Evolutionary conservation across 2,113 vertebrate species (phyloP).

Genomic region (Lanius collurio): DNA sequence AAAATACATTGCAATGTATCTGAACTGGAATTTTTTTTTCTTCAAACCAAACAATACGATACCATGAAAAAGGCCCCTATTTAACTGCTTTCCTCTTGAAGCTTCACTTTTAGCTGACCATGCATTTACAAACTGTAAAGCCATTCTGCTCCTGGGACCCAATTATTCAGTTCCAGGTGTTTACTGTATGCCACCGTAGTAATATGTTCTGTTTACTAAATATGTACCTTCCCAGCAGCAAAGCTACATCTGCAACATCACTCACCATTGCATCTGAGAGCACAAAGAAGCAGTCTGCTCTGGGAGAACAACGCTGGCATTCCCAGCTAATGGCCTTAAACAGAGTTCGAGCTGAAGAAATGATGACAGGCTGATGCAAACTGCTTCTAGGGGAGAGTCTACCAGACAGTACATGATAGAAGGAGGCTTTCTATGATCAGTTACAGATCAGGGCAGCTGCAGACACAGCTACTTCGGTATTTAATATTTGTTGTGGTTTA

Average conservation of each 20-base stretch:
- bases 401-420: background rate
- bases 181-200: background rate
- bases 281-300: background rate
- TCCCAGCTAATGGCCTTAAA: background rate
- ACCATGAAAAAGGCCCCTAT: background rate
- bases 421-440: background rate
- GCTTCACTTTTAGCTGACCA: background rate
- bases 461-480: background rate
- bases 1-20: background rate
- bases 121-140: background rate
- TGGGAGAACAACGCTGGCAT: background rate
- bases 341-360: background rate
- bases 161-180: background rate
- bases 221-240: background rate
- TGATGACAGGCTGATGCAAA: background rate
- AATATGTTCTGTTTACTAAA: background rate
- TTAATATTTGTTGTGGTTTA: background rate
- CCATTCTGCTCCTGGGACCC: background rate
- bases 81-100: background rate
- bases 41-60: background rate
- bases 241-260: background rate
- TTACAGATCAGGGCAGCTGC: background rate
- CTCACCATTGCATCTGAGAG: background rate
- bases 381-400: background rate
- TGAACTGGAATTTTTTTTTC: background rate